phyloP scores from a whole-genome alignment of 2,113 vertebrate species.

The Prolemur simus region DNA sequence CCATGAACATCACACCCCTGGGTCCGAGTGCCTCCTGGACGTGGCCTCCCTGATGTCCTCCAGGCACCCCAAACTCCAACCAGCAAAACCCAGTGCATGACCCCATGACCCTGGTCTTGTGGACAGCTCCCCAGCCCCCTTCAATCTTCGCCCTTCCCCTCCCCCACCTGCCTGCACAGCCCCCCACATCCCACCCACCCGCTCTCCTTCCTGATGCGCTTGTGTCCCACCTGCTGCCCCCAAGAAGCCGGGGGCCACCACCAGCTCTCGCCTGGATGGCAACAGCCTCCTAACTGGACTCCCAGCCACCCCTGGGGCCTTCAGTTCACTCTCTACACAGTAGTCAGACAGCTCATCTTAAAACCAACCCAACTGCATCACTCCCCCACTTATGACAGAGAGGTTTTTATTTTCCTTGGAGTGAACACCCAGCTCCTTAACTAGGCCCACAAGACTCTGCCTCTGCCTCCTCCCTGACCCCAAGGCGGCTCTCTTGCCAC shows the following conservation, averaged over 20 bases:
- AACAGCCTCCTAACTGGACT: neutral
- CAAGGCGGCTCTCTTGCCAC: neutral
- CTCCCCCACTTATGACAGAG: accelerated
- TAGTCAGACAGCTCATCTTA: neutral
- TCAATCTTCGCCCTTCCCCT: neutral
- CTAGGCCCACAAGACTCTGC: accelerated
- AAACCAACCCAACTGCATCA: accelerated
- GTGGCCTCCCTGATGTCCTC: accelerated
- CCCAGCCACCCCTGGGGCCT: neutral
- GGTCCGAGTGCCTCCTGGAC: neutral
- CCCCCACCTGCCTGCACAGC: neutral
- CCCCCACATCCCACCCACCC: neutral
- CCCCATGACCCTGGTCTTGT: accelerated
- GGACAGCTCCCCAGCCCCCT: neutral
- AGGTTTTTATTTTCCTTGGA: neutral
- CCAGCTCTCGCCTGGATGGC: accelerated
- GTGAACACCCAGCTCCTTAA: accelerated
- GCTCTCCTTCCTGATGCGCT: accelerated
- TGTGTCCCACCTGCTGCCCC: too few relatives aligned
- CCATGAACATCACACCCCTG: accelerated
- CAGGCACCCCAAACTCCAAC: neutral
- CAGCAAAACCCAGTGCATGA: accelerated
- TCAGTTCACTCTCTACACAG: accelerated
- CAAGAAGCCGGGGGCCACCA: neutral
- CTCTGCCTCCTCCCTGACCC: neutral